Evolutionary conservation across 2,888 invertebrate genomes (phyloP), one percentile per base, ranked within the genome.

Genomic region (Enoplolaimus lenunculus): DNA sequence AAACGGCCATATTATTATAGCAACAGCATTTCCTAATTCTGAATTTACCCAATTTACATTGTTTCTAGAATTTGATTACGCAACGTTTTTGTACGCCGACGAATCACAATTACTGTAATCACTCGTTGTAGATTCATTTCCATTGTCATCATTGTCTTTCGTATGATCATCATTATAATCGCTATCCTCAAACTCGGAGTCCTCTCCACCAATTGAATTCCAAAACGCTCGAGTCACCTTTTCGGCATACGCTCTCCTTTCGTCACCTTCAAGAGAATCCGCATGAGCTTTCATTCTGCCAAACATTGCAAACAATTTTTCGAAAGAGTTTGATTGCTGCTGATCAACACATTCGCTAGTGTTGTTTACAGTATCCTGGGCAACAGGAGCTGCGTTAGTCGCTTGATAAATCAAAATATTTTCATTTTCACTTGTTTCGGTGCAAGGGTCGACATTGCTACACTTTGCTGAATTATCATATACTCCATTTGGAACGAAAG

Each of bases 121-220:
- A n/a, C n/a, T n/a, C n/a, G n/a, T n/a, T n/a, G n/a, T n/a, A n/a
- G n/a, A n/a, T n/a, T n/a, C n/a, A n/a, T n/a, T n/a, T n/a, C n/a
- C n/a, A n/a, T n/a, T n/a, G n/a, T n/a, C n/a, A n/a, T n/a, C n/a
- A n/a, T n/a, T 45, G 45, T 21, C 7, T 45, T 45, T 21, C 45
- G 45, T 7, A 7, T 67, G n/a, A 13, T 67, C 67, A 31, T 67
- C 30, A 34, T 31, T n/a, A 31, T 13, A 31, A n/a, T 34, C 67
- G 30, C 67, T 31, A 31, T 78, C 86, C 71, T 83, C 83, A 73
- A 88, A 82, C 81, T 89, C 88, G 74, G 87, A 86, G 34, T 83
- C 82, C 79, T 87, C 87, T 28, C 88, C 88, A 28, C 88, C 88
- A 77, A 89, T 87, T 0, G 88, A 87, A 77, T 85, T 85, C 88